Base-by-base conservation (phyloP, 2,113 vertebrate genomes). In the Psophia crepitans region DNA sequence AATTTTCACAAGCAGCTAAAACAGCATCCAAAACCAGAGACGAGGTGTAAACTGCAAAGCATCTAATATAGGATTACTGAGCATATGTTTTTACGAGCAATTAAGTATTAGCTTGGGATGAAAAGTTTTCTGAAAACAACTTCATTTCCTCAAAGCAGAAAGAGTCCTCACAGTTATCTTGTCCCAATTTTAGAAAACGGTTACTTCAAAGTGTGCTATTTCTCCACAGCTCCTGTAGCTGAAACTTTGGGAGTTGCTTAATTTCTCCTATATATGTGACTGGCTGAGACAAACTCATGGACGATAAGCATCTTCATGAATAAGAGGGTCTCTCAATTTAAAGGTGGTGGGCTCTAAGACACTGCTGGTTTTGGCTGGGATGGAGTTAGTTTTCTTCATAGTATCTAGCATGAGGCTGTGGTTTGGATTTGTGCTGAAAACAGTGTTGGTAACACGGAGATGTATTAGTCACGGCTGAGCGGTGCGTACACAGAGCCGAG, bases 111-210 rank as follows among this genome's bases (percentile, higher is more conserved):
- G 14, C 41, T 51, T 89, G 32, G 48, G 30, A 94, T 70, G 32
- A 96, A 77, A 93, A 79, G 64, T 71, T 95, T 96, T 61, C 60
- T 64, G 89, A 80, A 91, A 95, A 83, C 51, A 84, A 43, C 33
- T 94, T 89, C 0, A 81, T n/a, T 96, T 96, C 18, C 53, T 91
- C 56, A 89, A 87, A 90, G 56, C 35, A 93, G 68, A 57, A 68
- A 53, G 49, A 69, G 10, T 90, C 49, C 30, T 84, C 60, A 53
- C 23, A 19, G 77, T 73, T 96, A 85, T 63, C 37, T 91, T 81
- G 54, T 58, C 81, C 89, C 35, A 66, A 20, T 49, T 84, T 96
- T 58, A 66, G 80, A 87, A 58, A 83, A 51, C 32, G 94, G 33
- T 28, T 93, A 16, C 88, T 91, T 96, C 73, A 90, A 76, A 97